Evolutionary conservation across 2,888 invertebrate species (phyloP).

Genomic region (Cosmia pyralina): DNA sequence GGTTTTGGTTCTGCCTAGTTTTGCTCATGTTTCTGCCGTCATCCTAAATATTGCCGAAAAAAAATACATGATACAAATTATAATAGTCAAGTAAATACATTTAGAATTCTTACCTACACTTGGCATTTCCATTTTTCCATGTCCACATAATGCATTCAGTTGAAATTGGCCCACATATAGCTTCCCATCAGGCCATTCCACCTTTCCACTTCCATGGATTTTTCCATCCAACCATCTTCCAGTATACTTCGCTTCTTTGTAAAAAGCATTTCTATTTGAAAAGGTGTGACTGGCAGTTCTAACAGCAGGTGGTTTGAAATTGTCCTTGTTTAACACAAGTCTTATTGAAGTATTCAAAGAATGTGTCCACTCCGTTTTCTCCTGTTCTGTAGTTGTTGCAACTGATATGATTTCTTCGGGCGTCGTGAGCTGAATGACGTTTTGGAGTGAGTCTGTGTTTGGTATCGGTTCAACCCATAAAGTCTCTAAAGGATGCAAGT

Average conservation of each 20-base stretch:
- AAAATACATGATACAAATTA: not conserved
- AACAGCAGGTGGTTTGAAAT: constrained; percentile 92
- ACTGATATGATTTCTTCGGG: constrained; percentile 95
- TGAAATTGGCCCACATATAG: constrained; percentile 95
- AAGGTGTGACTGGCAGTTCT: constrained; percentile 94
- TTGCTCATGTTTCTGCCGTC: not conserved
- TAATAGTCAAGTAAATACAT: constrained; percentile 1
- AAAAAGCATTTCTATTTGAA: constrained; percentile 92
- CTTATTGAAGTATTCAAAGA: constrained; percentile 94
- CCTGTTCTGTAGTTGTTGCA: constrained; percentile 91
- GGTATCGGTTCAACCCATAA: constrained; percentile 94
- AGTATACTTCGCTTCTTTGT: constrained; percentile 94
- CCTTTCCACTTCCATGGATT: constrained; percentile 95
- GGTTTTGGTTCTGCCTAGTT: not conserved
- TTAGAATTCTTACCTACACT: constrained; percentile 85
- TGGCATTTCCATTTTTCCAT: constrained; percentile 92
- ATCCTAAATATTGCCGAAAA: not conserved
- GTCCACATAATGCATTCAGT: constrained; percentile 93
- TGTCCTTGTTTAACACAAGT: constrained; percentile 91
- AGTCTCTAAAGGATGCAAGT: constrained; percentile 92
- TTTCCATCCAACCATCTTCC: constrained; percentile 96
- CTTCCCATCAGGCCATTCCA: constrained; percentile 95
- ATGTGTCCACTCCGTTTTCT: constrained; percentile 95
- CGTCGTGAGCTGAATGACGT: constrained; percentile 92
- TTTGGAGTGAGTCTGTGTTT: constrained; percentile 91